Conservation (phyloP, 2,888 invertebrate genomes). For the Heliconius ethilla region DNA sequence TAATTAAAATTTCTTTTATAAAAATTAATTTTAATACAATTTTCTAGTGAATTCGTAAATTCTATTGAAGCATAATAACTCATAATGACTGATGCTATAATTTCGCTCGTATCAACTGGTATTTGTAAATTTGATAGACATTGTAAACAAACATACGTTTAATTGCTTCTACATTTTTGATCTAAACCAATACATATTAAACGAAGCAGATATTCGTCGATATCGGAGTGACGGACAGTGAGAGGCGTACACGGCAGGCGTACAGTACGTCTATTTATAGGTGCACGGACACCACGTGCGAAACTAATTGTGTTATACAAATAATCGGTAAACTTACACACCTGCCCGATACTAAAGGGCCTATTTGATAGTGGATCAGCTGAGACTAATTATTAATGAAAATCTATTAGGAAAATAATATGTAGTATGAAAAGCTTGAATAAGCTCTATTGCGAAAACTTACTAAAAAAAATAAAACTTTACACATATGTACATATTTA, state of each 20-base stretch:
- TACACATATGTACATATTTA: too few relatives aligned
- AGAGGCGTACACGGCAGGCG: slow-evolving; percentile 56
- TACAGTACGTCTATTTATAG: slow-evolving; percentile 66
- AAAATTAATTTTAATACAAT: background rate
- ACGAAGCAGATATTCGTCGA: slow-evolving; percentile 68
- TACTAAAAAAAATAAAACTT: too few relatives aligned
- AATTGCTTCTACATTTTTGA: slow-evolving; percentile 39
- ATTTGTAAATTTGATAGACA: slow-evolving; percentile 43
- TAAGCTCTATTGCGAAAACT: too few relatives aligned
- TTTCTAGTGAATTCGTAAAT: background rate
- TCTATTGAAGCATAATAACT: background rate
- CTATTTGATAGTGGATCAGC: slow-evolving; percentile 41
- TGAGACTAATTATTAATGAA: slow-evolving; percentile 13
- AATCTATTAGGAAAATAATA: background rate
- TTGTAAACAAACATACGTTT: slow-evolving; percentile 51
- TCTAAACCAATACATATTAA: slow-evolving; percentile 56
- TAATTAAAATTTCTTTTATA: background rate
- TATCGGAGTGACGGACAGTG: slow-evolving; percentile 73
- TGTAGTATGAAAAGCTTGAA: background rate
- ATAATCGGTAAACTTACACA: slow-evolving; percentile 63
- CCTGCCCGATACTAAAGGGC: slow-evolving; percentile 53
- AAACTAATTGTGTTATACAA: slow-evolving; percentile 79
- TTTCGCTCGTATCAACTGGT: slow-evolving; percentile 38
- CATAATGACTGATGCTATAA: slow-evolving; percentile 25
- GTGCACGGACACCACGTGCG: slow-evolving; percentile 61